A percentile compares a stretch with the other conserved stretches of the same genome.
phyloP scores from a whole-genome alignment of 2,113 vertebrate species.

The Morone saxatilis region DNA sequence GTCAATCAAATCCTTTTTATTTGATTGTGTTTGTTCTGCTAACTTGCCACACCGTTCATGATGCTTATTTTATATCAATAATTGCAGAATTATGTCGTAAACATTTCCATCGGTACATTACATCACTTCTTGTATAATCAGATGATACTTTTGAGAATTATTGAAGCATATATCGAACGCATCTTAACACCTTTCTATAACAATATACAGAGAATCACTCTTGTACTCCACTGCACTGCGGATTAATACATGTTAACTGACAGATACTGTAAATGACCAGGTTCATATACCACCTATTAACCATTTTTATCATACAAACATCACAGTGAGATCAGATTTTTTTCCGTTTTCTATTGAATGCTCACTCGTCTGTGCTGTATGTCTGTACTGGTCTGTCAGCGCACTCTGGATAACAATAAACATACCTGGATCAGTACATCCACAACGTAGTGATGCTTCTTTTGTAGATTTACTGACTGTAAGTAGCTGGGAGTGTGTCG shows the following conservation, averaged over 20 bases:
- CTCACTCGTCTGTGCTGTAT: conserved; percentile 46
- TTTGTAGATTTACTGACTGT: not conserved
- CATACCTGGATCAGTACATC: conserved; percentile 59
- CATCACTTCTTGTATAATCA: conserved; percentile 26
- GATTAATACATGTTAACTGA: not conserved
- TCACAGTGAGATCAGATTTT: not conserved
- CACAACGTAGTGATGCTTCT: conserved; percentile 1
- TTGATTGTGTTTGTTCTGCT: conserved; percentile 18
- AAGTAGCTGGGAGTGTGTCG: not conserved
- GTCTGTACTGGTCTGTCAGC: conserved; percentile 40
- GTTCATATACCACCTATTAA: conserved; percentile 29
- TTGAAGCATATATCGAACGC: conserved; percentile 9
- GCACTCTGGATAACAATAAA: conserved; percentile 75
- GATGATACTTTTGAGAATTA: not conserved
- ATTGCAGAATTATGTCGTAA: conserved; percentile 27
- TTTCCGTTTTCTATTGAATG: conserved; percentile 31
- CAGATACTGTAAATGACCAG: conserved; percentile 8
- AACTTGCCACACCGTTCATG: conserved; percentile 12
- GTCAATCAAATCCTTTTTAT: conserved; percentile 30
- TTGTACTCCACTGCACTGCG: conserved; percentile 18
- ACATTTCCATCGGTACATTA: conserved; percentile 24
- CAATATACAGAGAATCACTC: conserved; percentile 41
- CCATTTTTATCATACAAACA: conserved; percentile 21
- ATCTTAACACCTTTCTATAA: conserved; percentile 20
- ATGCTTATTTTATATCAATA: conserved; percentile 29